Conservation (phyloP, 2,888 invertebrate species). For the Drosophila cognata region DNA sequence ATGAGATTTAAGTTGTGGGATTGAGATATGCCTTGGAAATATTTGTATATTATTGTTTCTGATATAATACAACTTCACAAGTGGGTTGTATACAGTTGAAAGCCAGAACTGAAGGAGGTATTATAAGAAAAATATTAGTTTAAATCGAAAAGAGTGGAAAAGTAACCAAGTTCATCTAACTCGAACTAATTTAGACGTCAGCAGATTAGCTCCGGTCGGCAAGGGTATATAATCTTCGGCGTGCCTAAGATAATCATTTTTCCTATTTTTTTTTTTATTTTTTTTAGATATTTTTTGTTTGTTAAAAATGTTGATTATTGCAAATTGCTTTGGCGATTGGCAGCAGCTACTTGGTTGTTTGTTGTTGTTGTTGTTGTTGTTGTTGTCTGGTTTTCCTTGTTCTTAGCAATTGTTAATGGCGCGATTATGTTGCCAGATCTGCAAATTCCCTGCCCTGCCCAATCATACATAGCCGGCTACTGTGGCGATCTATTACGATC, state of each 20-base stretch:
- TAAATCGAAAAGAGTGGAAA: not conserved
- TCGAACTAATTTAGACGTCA: not conserved
- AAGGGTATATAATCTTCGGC: not conserved
- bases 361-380: conserved; percentile 56
- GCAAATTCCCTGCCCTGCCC: conserved; percentile 7
- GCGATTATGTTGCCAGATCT: conserved; percentile 73
- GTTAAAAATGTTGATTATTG: conserved; percentile 79
- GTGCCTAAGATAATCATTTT: not conserved
- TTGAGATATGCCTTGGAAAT: not conserved
- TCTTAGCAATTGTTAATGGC: conserved; percentile 76
- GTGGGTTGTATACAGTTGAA: not conserved
- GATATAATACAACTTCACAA: not conserved
- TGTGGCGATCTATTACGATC: conserved; percentile 35
- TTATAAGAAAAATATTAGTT: not conserved
- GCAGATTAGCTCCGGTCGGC: not conserved
- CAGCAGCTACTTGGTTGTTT: conserved; percentile 78
- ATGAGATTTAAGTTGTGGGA: not conserved
- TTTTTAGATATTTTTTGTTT: conserved; percentile 37
- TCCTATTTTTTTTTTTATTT: conserved; percentile 25
- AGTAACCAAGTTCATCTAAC: not conserved
- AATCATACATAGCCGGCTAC: conserved; percentile 30
- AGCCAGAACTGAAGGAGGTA: not conserved
- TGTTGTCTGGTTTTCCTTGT: conserved; percentile 55
- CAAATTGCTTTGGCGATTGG: conserved; percentile 81
- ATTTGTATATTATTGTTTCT: not conserved